Percentiles rank a stretch among this genome's conserved stretches.
These are phyloP conservation scores for Dasyornis broadbenti DNA, from an alignment of 2,113 vertebrate species.

Conservation along the genomic window DNA sequence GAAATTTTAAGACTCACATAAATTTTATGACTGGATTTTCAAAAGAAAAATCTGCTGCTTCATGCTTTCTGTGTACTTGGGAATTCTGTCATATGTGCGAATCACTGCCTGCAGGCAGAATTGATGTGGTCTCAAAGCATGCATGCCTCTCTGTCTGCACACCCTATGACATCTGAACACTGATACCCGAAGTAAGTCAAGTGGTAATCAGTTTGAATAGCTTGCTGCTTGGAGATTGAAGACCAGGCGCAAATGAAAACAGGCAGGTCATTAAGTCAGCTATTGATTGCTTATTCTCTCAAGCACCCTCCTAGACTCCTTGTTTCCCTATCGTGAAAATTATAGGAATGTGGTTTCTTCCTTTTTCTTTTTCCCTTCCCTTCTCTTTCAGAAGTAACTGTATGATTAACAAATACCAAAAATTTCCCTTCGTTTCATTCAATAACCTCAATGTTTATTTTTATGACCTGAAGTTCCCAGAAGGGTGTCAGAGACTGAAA, in stretches of 20 bases:
- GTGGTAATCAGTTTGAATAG: neutral
- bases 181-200: neutral
- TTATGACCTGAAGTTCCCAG: neutral
- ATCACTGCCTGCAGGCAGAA: neutral
- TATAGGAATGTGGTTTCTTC: neutral
- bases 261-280: neutral
- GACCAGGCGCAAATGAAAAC: neutral
- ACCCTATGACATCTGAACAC: neutral
- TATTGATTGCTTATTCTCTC: neutral
- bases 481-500: too few species aligned
- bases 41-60: neutral
- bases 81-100: neutral
- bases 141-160: neutral
- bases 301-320: neutral
- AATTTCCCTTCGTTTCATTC: neutral
- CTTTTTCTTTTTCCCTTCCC: neutral
- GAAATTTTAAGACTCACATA: neutral
- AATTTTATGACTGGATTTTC: neutral
- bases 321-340: neutral
- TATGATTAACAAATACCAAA: neutral
- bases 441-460: neutral
- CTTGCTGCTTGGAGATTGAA: neutral
- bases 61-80: neutral
- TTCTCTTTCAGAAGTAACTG: neutral
- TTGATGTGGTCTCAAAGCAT: neutral